Percentiles rank a stretch among this genome's conserved stretches.
These are phyloP conservation scores for Aproaerema taeniolella DNA, from an alignment of 2,888 invertebrate genomes.

Conservation along the genomic window DNA sequence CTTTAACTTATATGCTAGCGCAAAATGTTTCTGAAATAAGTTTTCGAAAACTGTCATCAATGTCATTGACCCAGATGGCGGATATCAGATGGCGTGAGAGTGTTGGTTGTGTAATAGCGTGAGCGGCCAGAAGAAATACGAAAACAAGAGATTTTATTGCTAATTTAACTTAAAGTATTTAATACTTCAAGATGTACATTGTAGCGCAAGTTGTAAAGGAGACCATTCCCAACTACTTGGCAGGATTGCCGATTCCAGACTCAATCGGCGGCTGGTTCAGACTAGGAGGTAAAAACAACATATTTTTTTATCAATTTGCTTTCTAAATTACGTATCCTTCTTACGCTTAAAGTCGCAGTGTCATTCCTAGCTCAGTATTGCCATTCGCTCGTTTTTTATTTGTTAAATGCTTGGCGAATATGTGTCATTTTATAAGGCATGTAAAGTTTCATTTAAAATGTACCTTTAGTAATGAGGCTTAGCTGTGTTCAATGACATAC, in stretches of 20 bases:
- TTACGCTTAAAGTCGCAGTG: too few species aligned
- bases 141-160: conserved; percentile 2
- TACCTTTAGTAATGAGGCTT: too few species aligned
- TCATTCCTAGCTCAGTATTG: too few species aligned
- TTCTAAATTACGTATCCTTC: not conserved
- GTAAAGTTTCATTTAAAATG: too few species aligned
- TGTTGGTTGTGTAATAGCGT: conserved; percentile 4
- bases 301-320: too few species aligned
- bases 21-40: too few species aligned
- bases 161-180: too few species aligned
- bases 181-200: conserved; percentile 86
- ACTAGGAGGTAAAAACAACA: conserved; percentile 84
- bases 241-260: conserved; percentile 90
- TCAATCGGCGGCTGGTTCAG: conserved; percentile 91
- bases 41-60: conserved; percentile 1
- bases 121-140: not conserved
- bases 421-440: too few species aligned
- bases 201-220: conserved; percentile 87
- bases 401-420: too few species aligned
- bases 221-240: conserved; percentile 89
- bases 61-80: conserved; percentile 9
- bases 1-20: too few species aligned
- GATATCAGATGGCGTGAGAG: too few species aligned
- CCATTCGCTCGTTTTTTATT: too few species aligned
- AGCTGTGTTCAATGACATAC: conserved; percentile 23